Base-by-base conservation (phyloP, 2,888 invertebrate genomes). In the Drosophila kokeensis region DNA sequence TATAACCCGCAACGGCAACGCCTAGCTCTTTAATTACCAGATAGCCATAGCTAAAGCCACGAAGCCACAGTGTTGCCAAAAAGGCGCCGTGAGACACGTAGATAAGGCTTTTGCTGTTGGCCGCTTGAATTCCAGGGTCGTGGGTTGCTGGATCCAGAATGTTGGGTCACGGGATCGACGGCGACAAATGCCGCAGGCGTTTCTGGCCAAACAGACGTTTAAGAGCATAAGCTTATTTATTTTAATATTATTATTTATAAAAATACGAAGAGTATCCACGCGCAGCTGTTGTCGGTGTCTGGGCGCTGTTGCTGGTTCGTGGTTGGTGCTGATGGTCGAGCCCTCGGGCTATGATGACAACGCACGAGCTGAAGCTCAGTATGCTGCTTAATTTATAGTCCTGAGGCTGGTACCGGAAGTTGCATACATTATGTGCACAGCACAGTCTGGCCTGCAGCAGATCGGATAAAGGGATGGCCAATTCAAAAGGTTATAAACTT, bases 211-310 rank as follows among this genome's bases (percentile, higher is more conserved):
- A 63, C 79, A 77, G 85, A 87, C 83, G 76, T 80, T 83, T 84
- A 84, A 83, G 79, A 71, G 80, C 87, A 75, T 71, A 76, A 83
- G 79, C 85, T 85, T 85, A 85, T 85, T 89, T 85, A 85, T 89
- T 89, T 82, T 87, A 85, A 84, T 82, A 85, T 87, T 89, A 79
- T 89, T 89, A 77, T 77, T 79, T 87, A 76, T 71, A 80, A 81
- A 82, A 83, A 75, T 87, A 82, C 80, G 73, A 80, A 79, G 64
- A 76, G 49, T 40, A 82, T 68, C 60, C 63, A 57, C 55, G 30
- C 63, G 58, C 62, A 75, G 58, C 62, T 74, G 74, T 15, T 58
- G 62, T 48, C 58, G 62, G 13, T 52, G 48, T 29, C 55, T 40
- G 55, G 13, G 32, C 24, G 59, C 36, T 40, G 45, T 34, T 55